These are phyloP conservation scores for Lingula anatina DNA, from an alignment of 2,888 invertebrate genomes.

Conservation along the genomic window DNA sequence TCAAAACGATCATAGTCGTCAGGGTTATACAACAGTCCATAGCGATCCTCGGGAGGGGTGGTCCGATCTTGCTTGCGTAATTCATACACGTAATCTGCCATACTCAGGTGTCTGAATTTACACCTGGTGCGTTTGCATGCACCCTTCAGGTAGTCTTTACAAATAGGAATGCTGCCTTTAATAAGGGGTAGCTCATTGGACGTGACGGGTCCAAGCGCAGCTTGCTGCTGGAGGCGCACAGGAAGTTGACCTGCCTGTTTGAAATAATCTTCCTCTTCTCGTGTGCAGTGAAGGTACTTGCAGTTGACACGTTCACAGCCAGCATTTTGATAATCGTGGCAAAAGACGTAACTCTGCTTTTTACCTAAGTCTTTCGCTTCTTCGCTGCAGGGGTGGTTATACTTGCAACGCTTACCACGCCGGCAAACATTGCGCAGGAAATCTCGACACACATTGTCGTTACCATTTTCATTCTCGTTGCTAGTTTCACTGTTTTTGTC, in stretches of 20 bases:
- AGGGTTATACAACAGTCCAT: neutral
- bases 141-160: slow-evolving; percentile 62
- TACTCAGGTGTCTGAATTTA: slow-evolving; percentile 55
- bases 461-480: slow-evolving; percentile 19
- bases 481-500: too few species aligned
- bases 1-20: slow-evolving; percentile 22
- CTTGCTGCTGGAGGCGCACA: slow-evolving; percentile 45
- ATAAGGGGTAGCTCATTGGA: slow-evolving; percentile 29
- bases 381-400: slow-evolving; percentile 54
- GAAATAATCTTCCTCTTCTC: slow-evolving; percentile 68
- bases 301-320: slow-evolving; percentile 70
- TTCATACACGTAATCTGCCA: slow-evolving; percentile 12
- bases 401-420: slow-evolving; percentile 61
- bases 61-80: neutral
- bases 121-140: slow-evolving; percentile 57
- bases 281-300: slow-evolving; percentile 71
- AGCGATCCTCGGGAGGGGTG: neutral
- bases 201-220: slow-evolving; percentile 36
- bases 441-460: slow-evolving; percentile 61
- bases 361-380: slow-evolving; percentile 44
- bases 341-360: slow-evolving; percentile 53
- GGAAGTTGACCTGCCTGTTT: slow-evolving; percentile 70
- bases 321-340: slow-evolving; percentile 66
- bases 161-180: slow-evolving; percentile 54
- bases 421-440: slow-evolving; percentile 61